These are phyloP conservation scores for Procavia capensis DNA, from an alignment of 2,113 vertebrate species.

Conservation along the genomic window DNA sequence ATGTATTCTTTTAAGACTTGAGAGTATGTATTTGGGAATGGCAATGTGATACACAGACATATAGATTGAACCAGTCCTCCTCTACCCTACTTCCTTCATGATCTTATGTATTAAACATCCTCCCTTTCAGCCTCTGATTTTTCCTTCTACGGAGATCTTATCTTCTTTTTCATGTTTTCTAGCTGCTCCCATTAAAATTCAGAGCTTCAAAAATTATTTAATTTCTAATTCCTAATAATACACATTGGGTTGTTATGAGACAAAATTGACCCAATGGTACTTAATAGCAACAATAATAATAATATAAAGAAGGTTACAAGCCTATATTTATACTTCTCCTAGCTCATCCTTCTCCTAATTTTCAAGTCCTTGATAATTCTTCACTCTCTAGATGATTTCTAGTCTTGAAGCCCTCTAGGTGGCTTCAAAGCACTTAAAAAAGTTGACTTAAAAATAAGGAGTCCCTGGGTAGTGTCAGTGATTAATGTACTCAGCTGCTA, in stretches of 20 bases:
- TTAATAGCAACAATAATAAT: neutral
- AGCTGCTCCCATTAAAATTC: neutral
- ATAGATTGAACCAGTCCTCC: neutral
- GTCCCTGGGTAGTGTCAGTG: too few relatives aligned
- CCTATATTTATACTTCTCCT: neutral
- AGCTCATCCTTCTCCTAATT: constrained; percentile 58
- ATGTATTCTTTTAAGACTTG: neutral
- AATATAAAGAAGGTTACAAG: neutral
- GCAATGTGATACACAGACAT: neutral
- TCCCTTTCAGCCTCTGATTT: neutral
- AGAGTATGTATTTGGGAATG: neutral
- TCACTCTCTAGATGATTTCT: constrained; percentile 58
- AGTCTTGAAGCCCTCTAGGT: constrained; percentile 23
- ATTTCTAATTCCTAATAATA: neutral
- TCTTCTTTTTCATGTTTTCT: neutral
- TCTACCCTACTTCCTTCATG: neutral
- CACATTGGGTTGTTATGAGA: neutral
- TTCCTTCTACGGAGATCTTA: constrained; percentile 19
- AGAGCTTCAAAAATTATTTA: neutral
- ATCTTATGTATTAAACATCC: neutral
- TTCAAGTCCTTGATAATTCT: constrained; percentile 68
- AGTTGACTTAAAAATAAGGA: constrained; percentile 73
- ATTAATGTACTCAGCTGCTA: too few relatives aligned
- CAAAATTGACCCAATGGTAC: too few relatives aligned
- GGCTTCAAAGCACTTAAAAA: constrained; percentile 68